These are phyloP conservation scores for Notamacropus eugenii DNA, from an alignment of 2,797 vertebrate species.

Conservation along the genomic window DNA sequence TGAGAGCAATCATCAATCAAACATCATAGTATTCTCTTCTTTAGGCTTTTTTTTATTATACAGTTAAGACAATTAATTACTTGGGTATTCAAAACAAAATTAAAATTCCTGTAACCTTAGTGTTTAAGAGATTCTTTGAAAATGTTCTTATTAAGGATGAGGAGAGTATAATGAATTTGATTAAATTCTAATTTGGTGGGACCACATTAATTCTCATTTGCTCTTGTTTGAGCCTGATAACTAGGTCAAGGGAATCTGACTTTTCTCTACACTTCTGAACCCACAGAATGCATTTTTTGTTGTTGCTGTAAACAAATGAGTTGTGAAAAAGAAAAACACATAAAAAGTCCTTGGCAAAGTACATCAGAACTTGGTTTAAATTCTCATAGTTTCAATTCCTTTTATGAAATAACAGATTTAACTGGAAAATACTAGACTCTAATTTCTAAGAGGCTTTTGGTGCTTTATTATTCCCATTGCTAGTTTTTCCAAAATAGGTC, in stretches of 20 bases:
- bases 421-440: neutral
- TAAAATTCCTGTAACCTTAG: slow-evolving; percentile 46
- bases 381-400: neutral
- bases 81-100: slow-evolving; percentile 56
- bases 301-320: neutral
- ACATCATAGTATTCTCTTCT: neutral
- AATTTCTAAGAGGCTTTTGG: neutral
- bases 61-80: slow-evolving; percentile 42
- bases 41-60: slow-evolving; percentile 43
- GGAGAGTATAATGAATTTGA: slow-evolving; percentile 40
- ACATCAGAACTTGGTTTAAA: neutral
- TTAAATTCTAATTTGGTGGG: slow-evolving; percentile 52
- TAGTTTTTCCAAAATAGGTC: neutral
- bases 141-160: slow-evolving; percentile 53
- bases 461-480: neutral
- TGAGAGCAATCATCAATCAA: slow-evolving; percentile 4
- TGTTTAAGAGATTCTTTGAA: slow-evolving; percentile 50
- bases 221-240: slow-evolving; percentile 58
- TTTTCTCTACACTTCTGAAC: slow-evolving; percentile 56
- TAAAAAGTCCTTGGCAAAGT: neutral
- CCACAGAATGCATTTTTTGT: neutral
- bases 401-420: neutral
- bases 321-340: slow-evolving; percentile 1
- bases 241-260: slow-evolving; percentile 63
- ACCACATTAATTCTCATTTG: slow-evolving; percentile 45